Conservation (phyloP, 2,888 invertebrate species). For the Calameuta pallipes region DNA sequence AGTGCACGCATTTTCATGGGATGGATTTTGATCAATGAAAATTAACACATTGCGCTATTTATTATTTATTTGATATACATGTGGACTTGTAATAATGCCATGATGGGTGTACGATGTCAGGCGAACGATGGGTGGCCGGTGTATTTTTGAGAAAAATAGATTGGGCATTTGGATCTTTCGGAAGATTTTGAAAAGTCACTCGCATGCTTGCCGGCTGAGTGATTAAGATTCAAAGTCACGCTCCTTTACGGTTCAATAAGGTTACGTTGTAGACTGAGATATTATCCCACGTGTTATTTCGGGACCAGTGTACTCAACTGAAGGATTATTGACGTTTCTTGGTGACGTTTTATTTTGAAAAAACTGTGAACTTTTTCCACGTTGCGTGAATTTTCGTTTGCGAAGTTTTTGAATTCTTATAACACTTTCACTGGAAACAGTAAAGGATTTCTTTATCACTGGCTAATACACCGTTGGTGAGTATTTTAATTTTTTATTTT, state of each 20-base stretch:
- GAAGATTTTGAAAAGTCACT: not conserved
- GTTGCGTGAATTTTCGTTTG: not conserved
- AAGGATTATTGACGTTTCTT: not conserved
- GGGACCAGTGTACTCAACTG: not conserved
- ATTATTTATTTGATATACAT: not conserved
- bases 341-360: slow-evolving; percentile 1
- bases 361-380: not conserved
- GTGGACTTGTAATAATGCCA: not conserved
- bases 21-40: slow-evolving; percentile 10
- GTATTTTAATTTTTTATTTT: slow-evolving; percentile 25
- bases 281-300: not conserved
- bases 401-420: not conserved
- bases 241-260: not conserved
- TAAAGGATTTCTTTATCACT: slow-evolving; percentile 14
- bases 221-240: not conserved
- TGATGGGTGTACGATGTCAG: not conserved
- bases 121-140: not conserved
- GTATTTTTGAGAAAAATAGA: not conserved
- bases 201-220: not conserved
- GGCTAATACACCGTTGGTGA: slow-evolving; percentile 46
- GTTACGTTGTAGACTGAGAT: not conserved
- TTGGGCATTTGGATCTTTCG: not conserved
- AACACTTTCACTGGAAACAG: not conserved
- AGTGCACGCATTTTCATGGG: not conserved
- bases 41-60: not conserved